Conservation (phyloP, 1,140 invertebrate genomes). For the Sarcophaga peregrina region DNA sequence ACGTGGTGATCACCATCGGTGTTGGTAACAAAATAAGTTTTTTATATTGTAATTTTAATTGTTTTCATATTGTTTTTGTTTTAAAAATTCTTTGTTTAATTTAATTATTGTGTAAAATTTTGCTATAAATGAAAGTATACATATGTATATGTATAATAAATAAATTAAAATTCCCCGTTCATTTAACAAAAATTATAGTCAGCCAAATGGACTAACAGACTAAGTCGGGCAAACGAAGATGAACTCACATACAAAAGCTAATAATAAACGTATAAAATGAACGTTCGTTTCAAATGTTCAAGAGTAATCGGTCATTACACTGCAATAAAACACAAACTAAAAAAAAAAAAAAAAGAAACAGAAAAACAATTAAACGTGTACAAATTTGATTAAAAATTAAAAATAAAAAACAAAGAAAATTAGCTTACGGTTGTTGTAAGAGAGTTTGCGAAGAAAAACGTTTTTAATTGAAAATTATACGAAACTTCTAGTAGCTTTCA, state of each 20-base stretch:
- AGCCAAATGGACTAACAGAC: too few relatives aligned
- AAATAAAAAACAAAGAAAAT: constrained; percentile 1
- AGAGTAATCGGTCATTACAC: background rate
- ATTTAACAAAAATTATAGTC: too few relatives aligned
- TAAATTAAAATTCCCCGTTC: too few relatives aligned
- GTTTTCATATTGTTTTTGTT: too few relatives aligned
- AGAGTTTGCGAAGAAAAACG: background rate
- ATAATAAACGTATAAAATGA: background rate
- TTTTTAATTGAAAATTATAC: constrained; percentile 16
- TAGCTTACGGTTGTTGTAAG: background rate
- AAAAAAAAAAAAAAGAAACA: background rate
- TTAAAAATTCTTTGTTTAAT: too few relatives aligned
- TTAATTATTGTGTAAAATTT: too few relatives aligned
- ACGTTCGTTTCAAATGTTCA: background rate
- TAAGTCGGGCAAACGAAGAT: background rate
- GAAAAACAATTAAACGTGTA: background rate
- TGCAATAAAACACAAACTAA: background rate
- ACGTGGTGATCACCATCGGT: too few relatives aligned
- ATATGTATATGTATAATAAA: too few relatives aligned
- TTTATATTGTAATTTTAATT: too few relatives aligned
- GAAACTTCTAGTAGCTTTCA: constrained; percentile 1
- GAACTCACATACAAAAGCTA: background rate
- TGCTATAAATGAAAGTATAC: too few relatives aligned
- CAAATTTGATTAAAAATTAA: background rate
- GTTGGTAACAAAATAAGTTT: too few relatives aligned